Evolutionary conservation across 1,140 invertebrate genomes (phyloP).

Genomic region (Diprion similis): DNA sequence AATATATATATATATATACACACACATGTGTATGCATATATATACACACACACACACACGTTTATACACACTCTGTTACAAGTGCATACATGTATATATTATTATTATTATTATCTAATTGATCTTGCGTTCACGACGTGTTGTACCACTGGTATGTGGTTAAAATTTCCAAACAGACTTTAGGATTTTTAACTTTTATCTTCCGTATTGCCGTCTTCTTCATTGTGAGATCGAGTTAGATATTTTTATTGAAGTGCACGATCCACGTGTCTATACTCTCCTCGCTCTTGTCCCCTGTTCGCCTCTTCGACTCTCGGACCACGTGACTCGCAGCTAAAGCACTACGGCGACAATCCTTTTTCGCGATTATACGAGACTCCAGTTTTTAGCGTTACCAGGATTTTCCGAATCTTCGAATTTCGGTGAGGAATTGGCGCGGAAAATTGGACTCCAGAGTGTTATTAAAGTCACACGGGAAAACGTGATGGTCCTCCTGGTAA

Average conservation of each 20-base stretch:
- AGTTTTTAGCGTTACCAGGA: too few species aligned
- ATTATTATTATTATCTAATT: neutral
- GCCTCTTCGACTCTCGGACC: too few species aligned
- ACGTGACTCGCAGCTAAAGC: too few species aligned
- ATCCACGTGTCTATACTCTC: too few species aligned
- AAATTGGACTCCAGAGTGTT: too few species aligned
- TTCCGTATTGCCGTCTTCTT: conserved; percentile 5
- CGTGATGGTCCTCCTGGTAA: neutral
- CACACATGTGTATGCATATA: neutral
- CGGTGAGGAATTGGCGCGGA: too few species aligned
- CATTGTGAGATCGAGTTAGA: neutral
- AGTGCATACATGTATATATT: neutral
- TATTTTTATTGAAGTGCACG: too few species aligned
- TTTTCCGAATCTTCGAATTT: too few species aligned
- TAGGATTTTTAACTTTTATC: conserved; percentile 2
- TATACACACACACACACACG: neutral
- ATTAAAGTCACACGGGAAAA: too few species aligned
- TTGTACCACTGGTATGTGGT: conserved; percentile 11
- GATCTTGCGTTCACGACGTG: conserved; percentile 10
- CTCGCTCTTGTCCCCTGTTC: too few species aligned
- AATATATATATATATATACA: neutral
- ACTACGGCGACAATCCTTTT: too few species aligned
- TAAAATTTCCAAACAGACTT: neutral
- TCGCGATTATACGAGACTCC: too few species aligned
- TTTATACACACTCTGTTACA: neutral